Conservation (phyloP, 2,797 vertebrate species). For the Enteromius treurensis region DNA sequence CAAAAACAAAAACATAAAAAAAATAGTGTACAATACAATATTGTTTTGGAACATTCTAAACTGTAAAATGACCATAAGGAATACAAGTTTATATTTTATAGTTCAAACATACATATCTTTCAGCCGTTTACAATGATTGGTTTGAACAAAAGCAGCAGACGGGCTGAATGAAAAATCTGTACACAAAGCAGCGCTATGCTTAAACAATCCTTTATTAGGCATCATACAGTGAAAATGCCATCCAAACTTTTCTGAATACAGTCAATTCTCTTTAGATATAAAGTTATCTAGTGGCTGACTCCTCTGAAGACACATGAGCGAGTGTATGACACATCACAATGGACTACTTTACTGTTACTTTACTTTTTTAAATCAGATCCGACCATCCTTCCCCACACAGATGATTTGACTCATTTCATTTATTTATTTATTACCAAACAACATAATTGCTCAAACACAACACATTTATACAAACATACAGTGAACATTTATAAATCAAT, state of each 20-base stretch:
- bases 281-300: not conserved
- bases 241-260: not conserved
- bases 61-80: not conserved
- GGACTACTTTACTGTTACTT: not conserved
- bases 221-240: not conserved
- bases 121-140: not conserved
- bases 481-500: no score
- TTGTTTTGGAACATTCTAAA: not conserved
- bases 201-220: no score
- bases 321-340: not conserved
- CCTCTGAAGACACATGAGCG: not conserved
- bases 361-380: not conserved
- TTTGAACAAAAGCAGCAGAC: not conserved
- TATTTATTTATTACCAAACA: no score
- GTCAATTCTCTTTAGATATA: not conserved
- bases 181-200: not conserved
- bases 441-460: no score
- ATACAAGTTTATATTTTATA: not conserved
- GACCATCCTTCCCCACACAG: not conserved
- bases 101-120: not conserved
- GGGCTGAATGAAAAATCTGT: not conserved
- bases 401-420: not conserved
- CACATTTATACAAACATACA: no score
- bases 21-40: not conserved
- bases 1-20: not conserved